Evolutionary conservation across 2,797 vertebrate species (phyloP), one percentile per base, ranked within the genome.

Genomic region (Sebastolobus alascanus): DNA sequence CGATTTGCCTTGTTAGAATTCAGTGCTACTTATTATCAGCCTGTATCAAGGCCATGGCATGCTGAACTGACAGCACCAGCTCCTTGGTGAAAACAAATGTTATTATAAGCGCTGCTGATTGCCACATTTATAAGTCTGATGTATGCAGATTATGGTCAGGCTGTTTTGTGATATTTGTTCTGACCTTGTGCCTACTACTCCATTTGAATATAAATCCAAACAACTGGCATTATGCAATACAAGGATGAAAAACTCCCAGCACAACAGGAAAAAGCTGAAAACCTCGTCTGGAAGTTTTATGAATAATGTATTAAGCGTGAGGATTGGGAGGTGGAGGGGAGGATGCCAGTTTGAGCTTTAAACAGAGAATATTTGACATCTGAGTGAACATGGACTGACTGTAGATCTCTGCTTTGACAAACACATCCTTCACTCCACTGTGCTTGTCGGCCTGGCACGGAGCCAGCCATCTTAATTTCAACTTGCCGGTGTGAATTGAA

Each of bases 371-470:
- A 80, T 91, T 89, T 88, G 90, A 89, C 89, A 87, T 85, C 78
- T 84, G 79, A 88, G 79, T 84, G 82, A 90, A 90, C 87, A 84
- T 75, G 85, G 80, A 72, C 86, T 78, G 88, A 93, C 80, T 90
- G 82, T 85, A 88, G 84, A 87, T 87, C 73, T 88, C 67, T 81
- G 81, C 71, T 85, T 74, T 85, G 77, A 90, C 84, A 84, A 89
- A 88, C 80, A 80, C 73, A 77, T 77, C 79, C 73, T 77, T 87
- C 76, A 75, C 76, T 76, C 64, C 20, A 65, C 65, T 72, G 54
- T 65, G 64, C 69, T 69, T 72, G 80, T 58, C 58, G 10, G n/a
- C 37, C 27, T 83, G 69, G 65, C 80, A 77, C 25, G 35, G 22
- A 79, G 65, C 64, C 77, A 61, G 38, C 29, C 27, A 25, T 85